Base-by-base conservation (phyloP, 2,113 vertebrate species). In the Oenanthe oenanthe region DNA sequence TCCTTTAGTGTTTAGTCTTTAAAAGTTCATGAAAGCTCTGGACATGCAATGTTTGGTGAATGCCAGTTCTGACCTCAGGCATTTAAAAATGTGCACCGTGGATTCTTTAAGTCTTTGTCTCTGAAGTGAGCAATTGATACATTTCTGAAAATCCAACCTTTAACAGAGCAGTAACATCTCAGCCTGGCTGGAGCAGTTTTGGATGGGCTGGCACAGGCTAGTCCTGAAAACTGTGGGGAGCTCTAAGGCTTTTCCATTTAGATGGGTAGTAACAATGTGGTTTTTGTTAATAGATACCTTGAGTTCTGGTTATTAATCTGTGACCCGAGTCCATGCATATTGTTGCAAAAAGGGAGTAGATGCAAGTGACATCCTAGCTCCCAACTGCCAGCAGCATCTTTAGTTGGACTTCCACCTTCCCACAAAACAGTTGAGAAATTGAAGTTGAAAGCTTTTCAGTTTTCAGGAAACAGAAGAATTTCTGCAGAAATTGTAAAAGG, bases 151-250 rank as follows among this genome's bases (percentile, higher is more conserved):
- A 15, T 36, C 8, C 3, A 2, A 5, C 12, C 17, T 9, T 21
- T 43, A 38, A 60, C 13, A 8, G 10, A 32, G 3, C 19, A 22
- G 8, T 6, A 31, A 24, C 31, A 19, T 40, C 42, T 71, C 71
- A 67, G 47, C 15, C 26, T 73, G 48, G 26, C 26, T 53, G 65
- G 65, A 53, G 28, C 16, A 7, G 8, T 47, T 80, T 78, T 31
- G 38, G 15, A 24, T 4, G 8, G 28, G 10, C 11, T 0, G 1
- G 5, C 20, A 15, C 21, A 65, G 28, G 4, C 5, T 26, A 6
- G 28, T n/a, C 21, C n/a, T 72, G 53, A 36, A 76, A 61, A 60
- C 40, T 24, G 7, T 12, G 13, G 11, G 8, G 31, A 57, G 6
- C 65, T 54, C 3, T 18, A n/a, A 53, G 65, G 13, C 6, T 31